phyloP scores from a whole-genome alignment of 2,797 vertebrate species.

The Rhinatrema bivittatum region DNA sequence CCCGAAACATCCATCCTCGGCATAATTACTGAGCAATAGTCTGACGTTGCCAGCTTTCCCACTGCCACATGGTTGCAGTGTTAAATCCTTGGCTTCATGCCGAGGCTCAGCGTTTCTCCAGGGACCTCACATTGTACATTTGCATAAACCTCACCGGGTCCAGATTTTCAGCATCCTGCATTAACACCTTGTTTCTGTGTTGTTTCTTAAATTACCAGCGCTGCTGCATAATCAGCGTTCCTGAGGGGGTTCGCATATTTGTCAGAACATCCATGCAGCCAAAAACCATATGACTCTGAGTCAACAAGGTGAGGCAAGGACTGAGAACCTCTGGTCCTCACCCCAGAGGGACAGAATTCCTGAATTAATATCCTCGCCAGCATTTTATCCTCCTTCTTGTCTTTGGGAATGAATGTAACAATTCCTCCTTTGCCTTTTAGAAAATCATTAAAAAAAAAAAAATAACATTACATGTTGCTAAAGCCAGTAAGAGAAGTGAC shows the following conservation, averaged over 20 bases:
- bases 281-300: conserved; percentile 1
- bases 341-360: conserved; percentile 18
- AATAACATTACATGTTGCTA: neutral
- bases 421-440: conserved; percentile 16
- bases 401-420: neutral
- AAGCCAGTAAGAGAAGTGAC: neutral
- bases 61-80: neutral
- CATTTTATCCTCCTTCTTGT: conserved; percentile 22
- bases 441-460: conserved; percentile 19
- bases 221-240: neutral
- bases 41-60: too few relatives aligned
- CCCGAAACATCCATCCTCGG: too few relatives aligned
- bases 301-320: conserved; percentile 11
- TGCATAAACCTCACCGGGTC: neutral
- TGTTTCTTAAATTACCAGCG: neutral
- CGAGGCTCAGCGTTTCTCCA: neutral
- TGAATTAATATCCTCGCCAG: conserved; percentile 24
- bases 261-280: neutral
- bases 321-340: conserved; percentile 1
- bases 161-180: neutral
- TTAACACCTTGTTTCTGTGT: neutral
- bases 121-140: too few relatives aligned
- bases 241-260: neutral
- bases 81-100: neutral
- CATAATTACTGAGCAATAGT: too few relatives aligned